A percentile compares a stretch with the other conserved stretches of the same genome.
These are phyloP conservation scores for Cyrtonyx montezumae DNA, from an alignment of 2,113 vertebrate species.

Conservation along the genomic window DNA sequence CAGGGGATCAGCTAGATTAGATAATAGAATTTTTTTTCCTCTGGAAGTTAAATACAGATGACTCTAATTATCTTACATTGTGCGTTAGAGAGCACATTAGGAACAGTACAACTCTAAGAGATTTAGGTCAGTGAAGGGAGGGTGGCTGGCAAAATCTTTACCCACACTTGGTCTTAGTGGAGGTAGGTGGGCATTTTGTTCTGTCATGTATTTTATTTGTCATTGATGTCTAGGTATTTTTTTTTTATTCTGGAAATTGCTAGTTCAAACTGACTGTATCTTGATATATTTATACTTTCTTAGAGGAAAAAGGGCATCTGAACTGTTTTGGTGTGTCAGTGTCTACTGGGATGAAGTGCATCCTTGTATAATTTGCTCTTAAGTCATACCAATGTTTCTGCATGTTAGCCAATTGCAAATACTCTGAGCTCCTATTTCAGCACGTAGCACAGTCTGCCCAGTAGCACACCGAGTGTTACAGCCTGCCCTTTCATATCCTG, in stretches of 20 bases:
- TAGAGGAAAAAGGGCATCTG: not conserved
- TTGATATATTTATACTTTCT: not conserved
- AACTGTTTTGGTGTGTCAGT: not conserved
- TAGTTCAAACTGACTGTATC: not conserved
- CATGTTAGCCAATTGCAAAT: not conserved
- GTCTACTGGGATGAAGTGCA: constrained; percentile 25
- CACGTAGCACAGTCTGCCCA: not conserved
- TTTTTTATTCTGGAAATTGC: not conserved
- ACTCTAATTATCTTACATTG: constrained; percentile 76
- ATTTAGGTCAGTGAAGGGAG: constrained; percentile 54
- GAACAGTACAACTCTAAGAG: constrained; percentile 65
- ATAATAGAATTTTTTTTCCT: constrained; percentile 76
- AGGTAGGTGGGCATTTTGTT: not conserved
- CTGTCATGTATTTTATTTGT: not conserved
- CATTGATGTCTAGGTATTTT: not conserved
- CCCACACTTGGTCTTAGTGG: not conserved
- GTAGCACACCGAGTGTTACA: not conserved
- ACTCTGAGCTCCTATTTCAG: constrained; percentile 39
- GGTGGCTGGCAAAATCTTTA: constrained; percentile 25
- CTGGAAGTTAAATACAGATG: constrained; percentile 78
- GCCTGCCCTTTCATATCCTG: not conserved
- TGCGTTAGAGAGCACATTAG: constrained; percentile 68
- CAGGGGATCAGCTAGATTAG: constrained; percentile 81
- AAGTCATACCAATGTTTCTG: constrained; percentile 1
- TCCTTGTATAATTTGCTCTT: not conserved